A percentile compares a stretch with the other conserved stretches of the same genome.
Conservation (phyloP, 2,888 invertebrate genomes). For the Athalia rosae region DNA sequence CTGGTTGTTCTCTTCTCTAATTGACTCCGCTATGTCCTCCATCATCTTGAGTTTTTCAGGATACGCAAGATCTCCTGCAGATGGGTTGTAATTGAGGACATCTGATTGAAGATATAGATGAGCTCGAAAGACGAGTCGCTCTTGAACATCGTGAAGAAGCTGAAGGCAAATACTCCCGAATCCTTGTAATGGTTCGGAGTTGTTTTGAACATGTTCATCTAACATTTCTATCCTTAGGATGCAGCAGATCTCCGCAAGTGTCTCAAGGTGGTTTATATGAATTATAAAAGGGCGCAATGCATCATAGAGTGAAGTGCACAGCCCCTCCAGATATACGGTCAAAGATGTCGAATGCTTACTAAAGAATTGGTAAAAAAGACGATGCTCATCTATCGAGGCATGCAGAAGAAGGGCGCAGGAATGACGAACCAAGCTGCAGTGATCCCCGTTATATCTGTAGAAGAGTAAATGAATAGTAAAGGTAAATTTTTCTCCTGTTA, state of each 20-base stretch:
- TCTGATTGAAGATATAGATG: conserved; percentile 95
- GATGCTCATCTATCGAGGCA: conserved; percentile 95
- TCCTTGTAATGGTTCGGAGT: conserved; percentile 83
- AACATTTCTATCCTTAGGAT: conserved; percentile 94
- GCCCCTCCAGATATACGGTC: conserved; percentile 85
- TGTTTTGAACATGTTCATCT: conserved; percentile 91
- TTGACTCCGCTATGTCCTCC: conserved; percentile 80
- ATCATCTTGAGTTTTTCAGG: conserved; percentile 98
- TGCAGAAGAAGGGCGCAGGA: conserved; percentile 94
- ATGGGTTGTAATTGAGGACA: conserved; percentile 90
- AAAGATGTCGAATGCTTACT: conserved; percentile 80
- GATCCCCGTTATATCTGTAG: conserved; percentile 81
- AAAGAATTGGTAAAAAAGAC: conserved; percentile 94
- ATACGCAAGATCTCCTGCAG: conserved; percentile 97
- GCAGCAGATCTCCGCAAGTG: conserved; percentile 96
- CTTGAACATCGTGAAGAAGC: conserved; percentile 95
- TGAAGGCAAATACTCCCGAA: conserved; percentile 87
- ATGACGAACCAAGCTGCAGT: conserved; percentile 89
- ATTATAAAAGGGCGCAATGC: conserved; percentile 94
- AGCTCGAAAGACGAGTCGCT: conserved; percentile 95
- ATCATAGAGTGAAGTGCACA: conserved; percentile 94
- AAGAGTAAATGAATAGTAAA: not conserved
- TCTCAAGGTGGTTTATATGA: conserved; percentile 97
- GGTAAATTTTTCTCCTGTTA: not conserved
- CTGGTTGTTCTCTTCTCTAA: conserved; percentile 67